phyloP scores from a whole-genome alignment of 1,140 invertebrate species.

The Lordiphosa clarofinis region DNA sequence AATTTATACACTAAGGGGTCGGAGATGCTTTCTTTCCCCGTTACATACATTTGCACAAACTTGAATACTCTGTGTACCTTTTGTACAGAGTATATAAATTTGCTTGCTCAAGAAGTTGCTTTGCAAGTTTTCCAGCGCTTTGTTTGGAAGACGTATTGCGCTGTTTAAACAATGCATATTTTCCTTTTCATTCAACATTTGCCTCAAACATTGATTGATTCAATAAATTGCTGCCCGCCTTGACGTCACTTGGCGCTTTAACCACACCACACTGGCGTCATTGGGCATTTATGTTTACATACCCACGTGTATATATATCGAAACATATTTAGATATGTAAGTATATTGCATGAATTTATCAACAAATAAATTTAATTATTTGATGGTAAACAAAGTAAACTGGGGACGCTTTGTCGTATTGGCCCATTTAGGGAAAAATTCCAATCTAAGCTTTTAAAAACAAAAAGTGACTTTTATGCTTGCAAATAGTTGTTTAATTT shows the following conservation, averaged over 20 bases:
- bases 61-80: too few species aligned
- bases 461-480: background rate
- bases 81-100: background rate
- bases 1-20: too few species aligned
- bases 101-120: background rate
- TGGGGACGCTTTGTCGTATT: background rate
- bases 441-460: background rate
- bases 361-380: constrained; percentile 2
- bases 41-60: too few species aligned
- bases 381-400: constrained; percentile 24
- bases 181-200: constrained; percentile 16
- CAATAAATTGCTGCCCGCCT: constrained; percentile 31
- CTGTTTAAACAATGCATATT: constrained; percentile 10
- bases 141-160: constrained; percentile 5
- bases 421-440: background rate
- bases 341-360: constrained; percentile 14
- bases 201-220: constrained; percentile 17
- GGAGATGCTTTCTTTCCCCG: too few species aligned
- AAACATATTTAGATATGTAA: constrained; percentile 2
- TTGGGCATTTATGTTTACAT: constrained; percentile 10
- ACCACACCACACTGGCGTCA: constrained; percentile 27
- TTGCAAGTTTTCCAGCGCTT: constrained; percentile 1
- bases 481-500: background rate
- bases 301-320: background rate
- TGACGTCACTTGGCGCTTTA: constrained; percentile 35